phyloP scores from a whole-genome alignment of 53 echinoderm and acorn worm genomes.

The Zoroaster sp. region DNA sequence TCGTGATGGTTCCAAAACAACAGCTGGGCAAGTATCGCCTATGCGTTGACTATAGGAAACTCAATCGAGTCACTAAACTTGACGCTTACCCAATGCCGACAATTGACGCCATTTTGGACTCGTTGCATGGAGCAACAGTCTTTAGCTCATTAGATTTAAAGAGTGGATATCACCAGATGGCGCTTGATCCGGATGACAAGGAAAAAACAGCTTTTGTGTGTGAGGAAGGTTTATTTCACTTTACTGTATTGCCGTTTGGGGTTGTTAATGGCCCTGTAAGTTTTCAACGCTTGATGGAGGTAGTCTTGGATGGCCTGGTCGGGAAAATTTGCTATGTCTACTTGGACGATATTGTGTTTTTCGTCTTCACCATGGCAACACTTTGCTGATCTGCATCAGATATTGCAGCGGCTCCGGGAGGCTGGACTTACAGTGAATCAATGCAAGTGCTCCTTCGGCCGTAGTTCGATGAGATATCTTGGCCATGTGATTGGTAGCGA shows the following conservation, averaged over 20 bases:
- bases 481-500: constrained; percentile 38
- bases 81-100: constrained; percentile 59
- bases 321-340: constrained; percentile 28
- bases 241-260: constrained; percentile 40
- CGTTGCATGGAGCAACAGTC: constrained; percentile 17
- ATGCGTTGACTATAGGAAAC: constrained; percentile 49
- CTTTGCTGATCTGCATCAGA: constrained; percentile 24
- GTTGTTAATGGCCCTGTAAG: constrained; percentile 29
- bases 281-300: constrained; percentile 47
- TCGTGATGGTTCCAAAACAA: constrained; percentile 45
- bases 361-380: constrained; percentile 6
- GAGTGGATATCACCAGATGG: constrained; percentile 39
- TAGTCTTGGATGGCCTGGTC: constrained; percentile 6
- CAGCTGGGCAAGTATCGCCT: constrained; percentile 1
- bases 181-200: neutral
- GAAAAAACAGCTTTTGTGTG: constrained; percentile 52
- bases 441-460: constrained; percentile 38
- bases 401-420: constrained; percentile 3
- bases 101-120: neutral
- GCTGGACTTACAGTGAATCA: constrained; percentile 49
- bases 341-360: constrained; percentile 23
- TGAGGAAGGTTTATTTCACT: constrained; percentile 26
- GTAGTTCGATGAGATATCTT: constrained; percentile 37
- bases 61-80: constrained; percentile 60
- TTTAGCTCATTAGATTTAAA: constrained; percentile 39